Conservation (phyloP, 2,888 invertebrate species). For the Drosophila austrosaltans region DNA sequence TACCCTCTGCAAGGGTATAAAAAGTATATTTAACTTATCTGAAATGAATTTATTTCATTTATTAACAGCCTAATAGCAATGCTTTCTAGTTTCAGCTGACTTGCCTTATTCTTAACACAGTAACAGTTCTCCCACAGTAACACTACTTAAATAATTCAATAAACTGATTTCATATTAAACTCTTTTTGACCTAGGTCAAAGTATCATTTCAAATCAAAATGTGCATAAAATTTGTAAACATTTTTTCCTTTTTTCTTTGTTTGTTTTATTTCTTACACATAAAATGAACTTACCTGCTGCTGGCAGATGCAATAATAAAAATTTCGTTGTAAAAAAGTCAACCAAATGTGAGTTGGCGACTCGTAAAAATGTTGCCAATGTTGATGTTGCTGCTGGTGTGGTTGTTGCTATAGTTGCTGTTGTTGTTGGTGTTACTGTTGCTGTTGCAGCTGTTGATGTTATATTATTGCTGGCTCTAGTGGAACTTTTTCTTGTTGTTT, state of each 20-base stretch:
- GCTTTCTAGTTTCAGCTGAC: too few relatives aligned
- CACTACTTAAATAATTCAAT: neutral
- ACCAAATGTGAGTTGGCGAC: conserved; percentile 55
- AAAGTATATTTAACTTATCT: too few relatives aligned
- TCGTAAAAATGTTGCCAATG: conserved; percentile 76
- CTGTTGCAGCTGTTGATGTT: conserved; percentile 36
- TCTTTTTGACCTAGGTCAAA: conserved; percentile 5
- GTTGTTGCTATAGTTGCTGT: conserved; percentile 34
- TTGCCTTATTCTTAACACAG: too few relatives aligned
- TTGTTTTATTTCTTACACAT: neutral
- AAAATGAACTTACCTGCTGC: conserved; percentile 58
- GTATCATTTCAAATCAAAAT: conserved; percentile 4
- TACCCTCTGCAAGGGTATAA: too few relatives aligned
- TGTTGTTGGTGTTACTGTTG: conserved; percentile 43
- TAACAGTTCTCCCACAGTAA: neutral
- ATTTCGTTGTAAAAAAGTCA: conserved; percentile 73
- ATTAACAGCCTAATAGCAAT: too few relatives aligned
- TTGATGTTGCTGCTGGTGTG: conserved; percentile 36
- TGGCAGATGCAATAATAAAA: conserved; percentile 66
- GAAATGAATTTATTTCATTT: too few relatives aligned
- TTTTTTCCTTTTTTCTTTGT: neutral
- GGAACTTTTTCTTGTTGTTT: neutral
- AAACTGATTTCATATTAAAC: neutral
- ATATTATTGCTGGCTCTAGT: conserved; percentile 23
- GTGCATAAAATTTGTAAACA: conserved; percentile 7